phyloP scores from a whole-genome alignment of 2,797 vertebrate species.

The Gallinago stenura region DNA sequence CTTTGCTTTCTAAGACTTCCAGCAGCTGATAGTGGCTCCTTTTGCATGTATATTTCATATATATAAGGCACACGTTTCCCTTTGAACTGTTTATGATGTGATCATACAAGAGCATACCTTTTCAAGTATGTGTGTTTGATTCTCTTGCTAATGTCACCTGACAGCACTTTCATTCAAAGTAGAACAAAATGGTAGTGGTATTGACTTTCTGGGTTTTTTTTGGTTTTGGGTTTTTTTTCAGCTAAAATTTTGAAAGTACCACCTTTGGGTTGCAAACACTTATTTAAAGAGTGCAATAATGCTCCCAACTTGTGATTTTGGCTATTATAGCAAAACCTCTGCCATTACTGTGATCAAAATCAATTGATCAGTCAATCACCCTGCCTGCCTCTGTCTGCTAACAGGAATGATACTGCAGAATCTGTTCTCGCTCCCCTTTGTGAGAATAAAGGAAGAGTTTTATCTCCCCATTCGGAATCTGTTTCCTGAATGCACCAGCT shows the following conservation, averaged over 20 bases:
- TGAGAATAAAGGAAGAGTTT: background rate
- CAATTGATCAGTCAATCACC: slow-evolving; percentile 24
- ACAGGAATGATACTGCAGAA: background rate
- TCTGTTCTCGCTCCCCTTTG: background rate
- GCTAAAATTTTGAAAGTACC: background rate
- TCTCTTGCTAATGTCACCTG: slow-evolving; percentile 11
- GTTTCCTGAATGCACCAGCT: background rate
- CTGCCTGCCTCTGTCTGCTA: slow-evolving; percentile 1
- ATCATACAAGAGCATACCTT: background rate
- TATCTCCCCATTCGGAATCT: background rate
- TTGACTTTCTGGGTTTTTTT: background rate
- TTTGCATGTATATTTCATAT: background rate
- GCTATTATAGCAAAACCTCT: background rate
- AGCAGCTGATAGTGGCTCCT: background rate
- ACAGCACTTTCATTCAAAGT: slow-evolving; percentile 30
- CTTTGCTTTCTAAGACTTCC: background rate
- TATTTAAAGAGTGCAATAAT: background rate
- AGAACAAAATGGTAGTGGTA: background rate
- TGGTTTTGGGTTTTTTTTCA: background rate
- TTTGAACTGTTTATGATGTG: background rate
- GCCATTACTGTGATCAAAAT: background rate
- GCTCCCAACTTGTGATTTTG: background rate
- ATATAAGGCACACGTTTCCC: background rate
- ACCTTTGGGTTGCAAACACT: background rate
- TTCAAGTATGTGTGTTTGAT: background rate